phyloP scores from a whole-genome alignment of 2,888 invertebrate species.

The Rotaria magnacalcarata region DNA sequence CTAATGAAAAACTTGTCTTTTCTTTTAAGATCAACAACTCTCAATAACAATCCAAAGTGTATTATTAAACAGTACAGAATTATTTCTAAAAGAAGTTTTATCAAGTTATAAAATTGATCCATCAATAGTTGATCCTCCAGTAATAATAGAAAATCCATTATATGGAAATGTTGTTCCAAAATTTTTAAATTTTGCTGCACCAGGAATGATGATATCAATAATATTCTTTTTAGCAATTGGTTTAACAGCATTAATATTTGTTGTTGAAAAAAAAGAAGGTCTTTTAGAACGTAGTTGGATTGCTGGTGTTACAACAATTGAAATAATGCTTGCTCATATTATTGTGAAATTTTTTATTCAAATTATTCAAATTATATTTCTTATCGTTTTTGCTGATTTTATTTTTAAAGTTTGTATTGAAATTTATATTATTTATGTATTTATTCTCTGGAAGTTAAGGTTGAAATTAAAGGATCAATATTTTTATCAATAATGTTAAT shows the following conservation, averaged over 20 bases:
- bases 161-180: conserved; percentile 70
- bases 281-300: conserved; percentile 86
- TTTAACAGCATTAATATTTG: conserved; percentile 74
- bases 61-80: not conserved
- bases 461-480: conserved; percentile 81
- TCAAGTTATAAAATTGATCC: not conserved
- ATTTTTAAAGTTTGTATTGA: conserved; percentile 60
- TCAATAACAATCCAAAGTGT: not conserved
- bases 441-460: conserved; percentile 63
- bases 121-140: not conserved
- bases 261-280: conserved; percentile 61
- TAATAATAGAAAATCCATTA: conserved; percentile 50
- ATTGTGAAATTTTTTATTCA: conserved; percentile 88
- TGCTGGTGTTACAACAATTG: conserved; percentile 82
- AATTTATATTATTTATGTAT: conserved; percentile 62
- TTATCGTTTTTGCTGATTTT: conserved; percentile 65
- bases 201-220: conserved; percentile 76
- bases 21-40: not conserved
- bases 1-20: not conserved
- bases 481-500: conserved; percentile 78
- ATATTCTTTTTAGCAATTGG: conserved; percentile 93
- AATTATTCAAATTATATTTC: conserved; percentile 84
- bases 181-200: conserved; percentile 91
- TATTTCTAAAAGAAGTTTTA: not conserved
- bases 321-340: conserved; percentile 86